These are phyloP conservation scores for Drosophila fulvimacula DNA, from an alignment of 2,888 invertebrate genomes.

Conservation along the genomic window DNA sequence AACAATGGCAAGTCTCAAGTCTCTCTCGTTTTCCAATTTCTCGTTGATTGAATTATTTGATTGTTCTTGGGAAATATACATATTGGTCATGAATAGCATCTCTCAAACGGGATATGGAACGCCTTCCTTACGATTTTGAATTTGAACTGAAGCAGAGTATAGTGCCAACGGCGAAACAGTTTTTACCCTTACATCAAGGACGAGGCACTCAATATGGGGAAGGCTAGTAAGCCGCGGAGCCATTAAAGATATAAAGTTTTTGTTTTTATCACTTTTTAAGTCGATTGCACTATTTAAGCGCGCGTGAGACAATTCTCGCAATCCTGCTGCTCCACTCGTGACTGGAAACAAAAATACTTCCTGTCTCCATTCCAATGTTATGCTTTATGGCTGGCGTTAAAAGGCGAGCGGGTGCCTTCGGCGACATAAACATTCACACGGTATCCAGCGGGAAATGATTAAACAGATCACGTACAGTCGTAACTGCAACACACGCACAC, in stretches of 20 bases:
- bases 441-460: conserved; percentile 39
- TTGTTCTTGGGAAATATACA: background rate
- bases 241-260: conserved; percentile 54
- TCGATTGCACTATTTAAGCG: conserved; percentile 47
- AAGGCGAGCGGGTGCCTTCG: conserved; percentile 33
- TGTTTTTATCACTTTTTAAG: conserved; percentile 59
- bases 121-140: background rate
- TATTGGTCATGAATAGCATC: background rate
- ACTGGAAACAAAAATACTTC: conserved; percentile 47
- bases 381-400: conserved; percentile 54
- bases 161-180: background rate
- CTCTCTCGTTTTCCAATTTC: too few relatives aligned
- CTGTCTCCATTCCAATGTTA: conserved; percentile 58
- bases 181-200: background rate
- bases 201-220: background rate
- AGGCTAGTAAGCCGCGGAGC: background rate
- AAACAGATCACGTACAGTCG: conserved; percentile 74
- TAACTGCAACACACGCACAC: conserved; percentile 41
- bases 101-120: too few relatives aligned
- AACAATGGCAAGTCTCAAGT: too few relatives aligned
- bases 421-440: conserved; percentile 62
- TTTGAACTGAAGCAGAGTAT: background rate
- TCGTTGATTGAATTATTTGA: too few relatives aligned
- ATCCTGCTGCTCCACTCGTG: conserved; percentile 17
- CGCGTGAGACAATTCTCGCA: conserved; percentile 58